These are phyloP conservation scores for Apocrypta bakeri DNA, from an alignment of 1,140 invertebrate genomes.

Conservation along the genomic window DNA sequence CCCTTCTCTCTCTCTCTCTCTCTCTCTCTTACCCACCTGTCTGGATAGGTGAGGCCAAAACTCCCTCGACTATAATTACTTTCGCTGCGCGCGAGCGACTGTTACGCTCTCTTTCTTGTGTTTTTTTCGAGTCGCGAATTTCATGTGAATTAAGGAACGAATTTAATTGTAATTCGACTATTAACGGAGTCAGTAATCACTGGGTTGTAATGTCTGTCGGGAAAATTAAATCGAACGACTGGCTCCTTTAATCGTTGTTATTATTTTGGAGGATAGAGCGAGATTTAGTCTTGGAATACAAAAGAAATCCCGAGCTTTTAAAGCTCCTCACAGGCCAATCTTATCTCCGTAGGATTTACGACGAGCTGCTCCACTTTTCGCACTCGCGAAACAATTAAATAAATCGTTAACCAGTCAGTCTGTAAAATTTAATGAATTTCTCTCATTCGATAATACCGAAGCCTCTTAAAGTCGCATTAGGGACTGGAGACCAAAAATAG, in stretches of 20 bases:
- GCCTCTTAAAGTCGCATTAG: background rate
- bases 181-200: conserved; percentile 24
- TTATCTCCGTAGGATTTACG: background rate
- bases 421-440: conserved; percentile 15
- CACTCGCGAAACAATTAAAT: background rate
- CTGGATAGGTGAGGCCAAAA: conserved; percentile 56
- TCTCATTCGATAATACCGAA: conserved; percentile 19
- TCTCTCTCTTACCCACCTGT: conserved; percentile 55
- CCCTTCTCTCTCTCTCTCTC: conserved; percentile 52
- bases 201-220: background rate
- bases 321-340: background rate
- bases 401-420: background rate
- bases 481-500: background rate
- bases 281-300: too few species aligned
- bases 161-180: conserved; percentile 45
- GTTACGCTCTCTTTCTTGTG: background rate
- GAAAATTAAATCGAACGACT: conserved; percentile 13
- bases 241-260: background rate
- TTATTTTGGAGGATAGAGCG: too few species aligned
- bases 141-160: conserved; percentile 29
- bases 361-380: background rate
- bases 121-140: background rate
- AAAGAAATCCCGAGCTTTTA: background rate
- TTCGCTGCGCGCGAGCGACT: conserved; percentile 20
- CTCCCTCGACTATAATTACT: conserved; percentile 47